Evolutionary conservation across 2,113 vertebrate genomes (phyloP), one percentile per base, ranked within the genome.

Genomic region (Paramormyrops kingsleyae): DNA sequence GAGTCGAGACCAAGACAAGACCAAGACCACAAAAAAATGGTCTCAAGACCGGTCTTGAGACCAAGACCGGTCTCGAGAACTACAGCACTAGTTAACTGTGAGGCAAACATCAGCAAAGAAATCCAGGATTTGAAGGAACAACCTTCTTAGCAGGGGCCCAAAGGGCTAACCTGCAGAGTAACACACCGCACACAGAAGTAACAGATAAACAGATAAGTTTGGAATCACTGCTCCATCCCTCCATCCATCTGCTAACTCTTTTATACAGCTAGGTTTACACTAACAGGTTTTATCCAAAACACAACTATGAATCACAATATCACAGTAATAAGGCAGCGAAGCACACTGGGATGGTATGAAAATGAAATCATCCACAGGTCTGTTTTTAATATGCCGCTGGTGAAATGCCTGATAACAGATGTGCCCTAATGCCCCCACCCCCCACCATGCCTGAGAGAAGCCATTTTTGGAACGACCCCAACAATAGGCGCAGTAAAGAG

Each of bases 391-490:
- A 84, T 27, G 44, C 42, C 4, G 24, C 83, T 84, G 7, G 7
- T 74, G 49, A 89, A 89, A 52, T 4, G 46, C 19, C 47, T 15
- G 27, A 35, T 50, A 80, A 53, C 47, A 80, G 74, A 80, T 80
- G 70, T 4, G 31, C 70, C 27, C 21, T 7, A 24, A 24, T 1
- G 0, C 52, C 56, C 50, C 49, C 49, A 12, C 10, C 21, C 47
- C 5, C 39, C 50, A 50, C 52, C 88, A 88, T 4, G 50, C n/a
- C 42, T 88, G 62, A 85, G 39, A 27, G 77, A 24, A 44, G 66
- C 62, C 84, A 87, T 90, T 90, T 80, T 21, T 90, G 44, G 52
- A 50, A 62, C 56, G 31, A 19, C 35, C 87, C 56, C 62, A 87
- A 66, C 85, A 35, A 44, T 77, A 87, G 24, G 66, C 17, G 47